These are phyloP conservation scores for Chionis minor DNA, from an alignment of 2,113 vertebrate species.

Conservation along the genomic window DNA sequence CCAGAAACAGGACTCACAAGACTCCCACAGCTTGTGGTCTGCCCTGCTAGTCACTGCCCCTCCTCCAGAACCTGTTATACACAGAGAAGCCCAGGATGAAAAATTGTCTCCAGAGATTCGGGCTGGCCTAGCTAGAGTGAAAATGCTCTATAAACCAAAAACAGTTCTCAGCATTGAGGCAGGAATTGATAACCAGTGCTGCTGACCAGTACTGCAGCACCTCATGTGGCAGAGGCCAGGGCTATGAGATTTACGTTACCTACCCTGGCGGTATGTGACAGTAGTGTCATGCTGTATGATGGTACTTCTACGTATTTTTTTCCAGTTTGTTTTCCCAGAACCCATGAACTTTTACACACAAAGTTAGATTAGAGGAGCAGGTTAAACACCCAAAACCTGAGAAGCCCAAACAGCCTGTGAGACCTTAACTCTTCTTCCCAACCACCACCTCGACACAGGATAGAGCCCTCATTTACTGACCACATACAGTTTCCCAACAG, in stretches of 20 bases:
- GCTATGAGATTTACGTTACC: rapidly evolving
- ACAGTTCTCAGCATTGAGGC: not conserved
- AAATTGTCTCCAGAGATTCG: not conserved
- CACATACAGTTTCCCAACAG: not conserved
- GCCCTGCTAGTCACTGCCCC: not conserved
- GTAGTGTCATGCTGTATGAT: not conserved
- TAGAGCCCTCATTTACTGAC: not conserved
- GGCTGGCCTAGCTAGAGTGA: not conserved
- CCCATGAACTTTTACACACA: not conserved
- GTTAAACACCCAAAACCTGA: not conserved
- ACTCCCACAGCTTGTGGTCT: not conserved
- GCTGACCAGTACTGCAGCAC: not conserved
- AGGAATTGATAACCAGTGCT: not conserved
- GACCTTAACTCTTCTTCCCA: not conserved
- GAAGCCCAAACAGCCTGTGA: not conserved
- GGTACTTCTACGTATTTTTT: not conserved
- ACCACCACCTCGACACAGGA: not conserved
- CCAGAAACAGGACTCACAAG: rapidly evolving
- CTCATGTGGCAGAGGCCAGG: not conserved
- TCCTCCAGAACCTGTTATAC: not conserved
- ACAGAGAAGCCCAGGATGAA: not conserved
- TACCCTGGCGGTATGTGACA: not conserved
- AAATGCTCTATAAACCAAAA: not conserved
- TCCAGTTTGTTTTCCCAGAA: not conserved
- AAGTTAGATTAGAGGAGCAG: not conserved